phyloP scores from a whole-genome alignment of 2,797 vertebrate species.

The Nyctalus aviator region DNA sequence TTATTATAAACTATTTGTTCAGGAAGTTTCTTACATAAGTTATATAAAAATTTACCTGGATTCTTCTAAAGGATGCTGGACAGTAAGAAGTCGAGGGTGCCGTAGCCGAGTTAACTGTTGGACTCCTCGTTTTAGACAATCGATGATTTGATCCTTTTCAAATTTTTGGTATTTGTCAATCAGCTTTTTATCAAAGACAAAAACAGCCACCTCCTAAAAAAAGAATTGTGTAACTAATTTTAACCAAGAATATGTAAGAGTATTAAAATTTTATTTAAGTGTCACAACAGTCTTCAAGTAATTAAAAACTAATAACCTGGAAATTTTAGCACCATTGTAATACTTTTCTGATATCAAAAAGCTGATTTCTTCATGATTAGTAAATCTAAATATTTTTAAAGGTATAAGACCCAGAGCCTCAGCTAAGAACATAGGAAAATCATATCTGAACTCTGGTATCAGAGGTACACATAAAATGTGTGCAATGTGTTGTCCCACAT shows the following conservation, averaged over 20 bases:
- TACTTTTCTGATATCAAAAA: constrained; percentile 14
- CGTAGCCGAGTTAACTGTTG: constrained; percentile 97
- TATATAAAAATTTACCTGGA: constrained; percentile 91
- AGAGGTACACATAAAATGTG: background rate
- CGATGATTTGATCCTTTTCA: constrained; percentile 98
- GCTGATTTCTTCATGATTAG: background rate
- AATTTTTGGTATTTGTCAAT: constrained; percentile 98
- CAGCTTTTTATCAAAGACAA: constrained; percentile 99
- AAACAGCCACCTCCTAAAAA: constrained; percentile 97
- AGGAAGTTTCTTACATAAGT: background rate
- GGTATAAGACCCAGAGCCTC: background rate
- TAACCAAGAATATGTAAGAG: constrained; percentile 50
- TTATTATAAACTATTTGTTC: constrained; percentile 40
- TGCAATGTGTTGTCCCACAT: background rate
- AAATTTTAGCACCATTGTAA: constrained; percentile 56
- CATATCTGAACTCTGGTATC: background rate
- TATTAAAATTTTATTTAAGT: constrained; percentile 20
- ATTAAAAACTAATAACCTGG: background rate
- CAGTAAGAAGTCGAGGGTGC: constrained; percentile 97
- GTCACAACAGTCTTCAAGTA: constrained; percentile 16
- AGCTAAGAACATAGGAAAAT: background rate
- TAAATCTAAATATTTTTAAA: constrained; percentile 60
- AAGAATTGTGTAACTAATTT: constrained; percentile 65
- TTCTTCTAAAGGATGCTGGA: constrained; percentile 98
- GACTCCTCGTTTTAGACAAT: constrained; percentile 96